These are phyloP conservation scores for Ctenochaetus hawaiiensis DNA, from an alignment of 2,797 vertebrate species.

Conservation along the genomic window DNA sequence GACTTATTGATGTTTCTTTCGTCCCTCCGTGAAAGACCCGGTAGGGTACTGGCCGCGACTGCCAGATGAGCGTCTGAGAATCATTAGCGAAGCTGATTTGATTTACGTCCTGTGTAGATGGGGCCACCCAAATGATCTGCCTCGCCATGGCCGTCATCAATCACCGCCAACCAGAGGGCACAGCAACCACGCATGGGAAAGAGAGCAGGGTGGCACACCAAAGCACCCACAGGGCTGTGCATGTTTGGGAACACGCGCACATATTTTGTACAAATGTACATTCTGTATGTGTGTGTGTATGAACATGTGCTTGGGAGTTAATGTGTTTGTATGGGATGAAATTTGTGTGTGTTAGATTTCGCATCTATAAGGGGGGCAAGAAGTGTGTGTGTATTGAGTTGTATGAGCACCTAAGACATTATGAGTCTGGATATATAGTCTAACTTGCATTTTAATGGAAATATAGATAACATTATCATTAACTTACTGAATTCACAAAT, in stretches of 20 bases:
- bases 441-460: background rate
- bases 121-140: conserved; percentile 89
- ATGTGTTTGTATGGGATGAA: conserved; percentile 2
- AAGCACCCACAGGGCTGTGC: conserved; percentile 70
- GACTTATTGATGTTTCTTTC: conserved; percentile 83
- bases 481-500: background rate
- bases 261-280: conserved; percentile 36
- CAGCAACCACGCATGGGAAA: conserved; percentile 76
- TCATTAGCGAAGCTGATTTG: conserved; percentile 89
- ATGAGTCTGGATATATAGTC: background rate
- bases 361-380: background rate
- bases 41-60: conserved; percentile 79
- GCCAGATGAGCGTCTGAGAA: conserved; percentile 85
- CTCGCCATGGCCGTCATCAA: conserved; percentile 86
- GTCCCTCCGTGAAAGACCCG: conserved; percentile 72
- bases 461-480: background rate
- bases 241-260: conserved; percentile 48
- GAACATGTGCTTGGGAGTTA: background rate
- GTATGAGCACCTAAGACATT: background rate
- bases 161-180: conserved; percentile 88
- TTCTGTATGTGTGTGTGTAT: conserved; percentile 27
- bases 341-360: conserved; percentile 12
- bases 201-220: conserved; percentile 75
- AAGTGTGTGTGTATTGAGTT: background rate
- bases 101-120: conserved; percentile 88